Conservation (phyloP, 2,797 vertebrate species). For the Typhlichthys eigenmanni region DNA sequence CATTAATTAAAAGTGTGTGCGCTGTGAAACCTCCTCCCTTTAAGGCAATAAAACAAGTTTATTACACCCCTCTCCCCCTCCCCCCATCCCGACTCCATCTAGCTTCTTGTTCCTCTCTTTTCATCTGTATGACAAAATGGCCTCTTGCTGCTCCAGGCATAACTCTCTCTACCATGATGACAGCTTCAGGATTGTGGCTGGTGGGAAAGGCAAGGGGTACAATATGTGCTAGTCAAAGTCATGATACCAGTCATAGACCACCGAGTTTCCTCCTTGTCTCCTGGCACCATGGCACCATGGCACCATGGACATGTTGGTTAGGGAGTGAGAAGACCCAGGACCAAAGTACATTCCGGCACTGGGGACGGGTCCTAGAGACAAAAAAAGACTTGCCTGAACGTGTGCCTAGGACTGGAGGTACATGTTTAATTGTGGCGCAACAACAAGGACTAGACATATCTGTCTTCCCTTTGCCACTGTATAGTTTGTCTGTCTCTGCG, state of each 20-base stretch:
- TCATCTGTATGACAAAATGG: constrained; percentile 78
- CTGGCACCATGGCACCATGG: constrained; percentile 40
- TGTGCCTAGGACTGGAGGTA: too few relatives aligned
- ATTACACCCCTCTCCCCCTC: constrained; percentile 62
- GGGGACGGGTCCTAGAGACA: too few relatives aligned
- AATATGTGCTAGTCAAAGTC: constrained; percentile 73
- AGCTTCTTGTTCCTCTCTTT: constrained; percentile 70
- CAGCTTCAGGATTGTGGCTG: constrained; percentile 63
- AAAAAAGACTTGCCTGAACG: too few relatives aligned
- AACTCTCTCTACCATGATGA: constrained; percentile 65
- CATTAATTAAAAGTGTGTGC: constrained; percentile 78
- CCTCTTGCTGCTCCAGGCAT: constrained; percentile 60
- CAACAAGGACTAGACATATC: too few relatives aligned
- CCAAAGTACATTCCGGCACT: too few relatives aligned
- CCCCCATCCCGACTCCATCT: constrained; percentile 4
- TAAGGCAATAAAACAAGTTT: constrained; percentile 77
- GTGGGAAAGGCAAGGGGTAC: constrained; percentile 35
- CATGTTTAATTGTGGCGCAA: too few relatives aligned
- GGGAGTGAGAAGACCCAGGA: constrained; percentile 29
- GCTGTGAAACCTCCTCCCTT: constrained; percentile 61
- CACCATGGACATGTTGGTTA: constrained; percentile 69
- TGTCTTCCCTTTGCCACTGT: neutral
- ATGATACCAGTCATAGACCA: constrained; percentile 71
- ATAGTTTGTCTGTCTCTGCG: neutral
- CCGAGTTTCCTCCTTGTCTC: constrained; percentile 59